Base-by-base conservation (phyloP, 1,140 invertebrate species). In the Protaetia brevitarsis region DNA sequence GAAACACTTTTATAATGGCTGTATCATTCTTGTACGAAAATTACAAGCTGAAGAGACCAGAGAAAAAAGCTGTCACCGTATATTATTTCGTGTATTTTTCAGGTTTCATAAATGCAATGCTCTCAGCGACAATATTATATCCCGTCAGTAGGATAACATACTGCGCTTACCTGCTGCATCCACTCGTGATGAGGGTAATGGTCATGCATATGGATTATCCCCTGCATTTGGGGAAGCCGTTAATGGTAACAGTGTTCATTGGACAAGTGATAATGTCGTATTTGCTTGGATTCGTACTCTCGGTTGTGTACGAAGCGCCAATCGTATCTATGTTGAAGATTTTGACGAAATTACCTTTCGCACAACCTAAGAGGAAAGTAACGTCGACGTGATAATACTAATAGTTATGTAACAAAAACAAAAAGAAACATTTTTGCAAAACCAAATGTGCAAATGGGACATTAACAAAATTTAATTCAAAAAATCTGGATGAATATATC, bases 241-340 rank as follows among this genome's bases (percentile, higher is more conserved):
- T 87, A 27, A 88, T 92, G 80, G 88, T 92, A 72, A 87, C 91
- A 63, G 82, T 90, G 36, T 92, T 89, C 79, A 81, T 91, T 70
- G 91, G 91, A 16, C 86, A 91, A 73, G 84, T 90, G 27, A 86
- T 91, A 31, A 82, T 87, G 27, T 93, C 91, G 0, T 93, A 90
- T 72, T 74, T 85, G 21, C 74, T 93, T n/a, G 87, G 90, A 0
- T 92, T 93, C 76, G 74, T 91, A 11, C 82, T 93, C 57, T 93
- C 91, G 0, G 77, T 93, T 29, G 85, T 88, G 0, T 93, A 92
- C 74, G 91, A 94, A 81, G 91, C 91, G 60, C 91, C 91, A 21
- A 84, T 91, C 31, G 91, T 94, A 60, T 90, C 89, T 69, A 89
- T 93, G 86, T 81, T 94, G n/a, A 90, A 91, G 79, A 90, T 93